Percentiles rank a stretch among this genome's conserved stretches.
These are phyloP conservation scores for Urocyon cinereoargenteus DNA, from an alignment of 2,797 vertebrate species.

Conservation along the genomic window DNA sequence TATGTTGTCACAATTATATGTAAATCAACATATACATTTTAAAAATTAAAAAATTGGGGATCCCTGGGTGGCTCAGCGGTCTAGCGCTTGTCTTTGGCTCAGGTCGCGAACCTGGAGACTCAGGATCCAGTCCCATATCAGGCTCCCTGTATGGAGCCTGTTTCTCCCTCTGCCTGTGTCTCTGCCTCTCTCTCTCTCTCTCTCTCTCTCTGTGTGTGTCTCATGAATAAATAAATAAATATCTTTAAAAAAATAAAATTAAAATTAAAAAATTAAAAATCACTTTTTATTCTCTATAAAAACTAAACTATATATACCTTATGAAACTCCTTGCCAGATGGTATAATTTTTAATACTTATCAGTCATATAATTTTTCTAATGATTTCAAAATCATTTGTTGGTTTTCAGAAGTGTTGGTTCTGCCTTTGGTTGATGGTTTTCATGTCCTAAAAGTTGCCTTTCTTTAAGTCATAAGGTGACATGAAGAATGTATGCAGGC, in stretches of 20 bases:
- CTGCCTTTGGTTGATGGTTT: neutral
- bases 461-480: neutral
- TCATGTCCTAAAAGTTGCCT: neutral
- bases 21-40: neutral
- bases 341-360: neutral
- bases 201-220: too few relatives aligned
- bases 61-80: too few relatives aligned
- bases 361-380: neutral
- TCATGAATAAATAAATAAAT: too few relatives aligned
- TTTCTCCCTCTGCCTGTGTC: too few relatives aligned
- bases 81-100: too few relatives aligned
- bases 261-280: neutral
- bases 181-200: too few relatives aligned
- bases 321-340: neutral
- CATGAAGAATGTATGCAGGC: neutral
- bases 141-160: too few relatives aligned
- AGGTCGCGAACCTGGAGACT: too few relatives aligned
- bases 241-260: too few relatives aligned
- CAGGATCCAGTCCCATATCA: too few relatives aligned
- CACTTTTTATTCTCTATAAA: neutral
- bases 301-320: neutral
- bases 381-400: slow-evolving; percentile 21
- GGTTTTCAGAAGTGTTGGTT: neutral
- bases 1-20: neutral
- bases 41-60: neutral